Base-by-base conservation (phyloP, 2,113 vertebrate species). In the Probosciger aterrimus region DNA sequence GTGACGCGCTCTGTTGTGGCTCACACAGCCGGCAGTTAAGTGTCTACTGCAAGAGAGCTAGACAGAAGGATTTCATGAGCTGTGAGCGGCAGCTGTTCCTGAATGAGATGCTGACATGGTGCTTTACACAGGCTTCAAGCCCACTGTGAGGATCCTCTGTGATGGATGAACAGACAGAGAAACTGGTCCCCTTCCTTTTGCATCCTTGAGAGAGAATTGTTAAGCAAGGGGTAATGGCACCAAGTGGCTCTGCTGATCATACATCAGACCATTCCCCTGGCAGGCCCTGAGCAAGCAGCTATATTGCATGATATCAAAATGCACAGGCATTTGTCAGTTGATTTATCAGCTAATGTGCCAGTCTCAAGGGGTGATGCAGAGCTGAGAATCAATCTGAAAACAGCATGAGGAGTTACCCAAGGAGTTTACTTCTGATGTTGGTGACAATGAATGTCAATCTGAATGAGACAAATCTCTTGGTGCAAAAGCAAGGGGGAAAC, bases 31-130 rank as follows among this genome's bases (percentile, higher is more conserved):
- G 64, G 92, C 84, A 95, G 92, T 75, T 28, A 88, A 97, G 78
- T 86, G 97, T 95, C 95, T 95, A 71, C 86, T 49, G 67, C 88
- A 96, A 96, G 96, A 77, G 95, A 95, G 75, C 18, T 64, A 96
- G 92, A 91, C 93, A 92, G 95, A 95, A 96, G 90, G 94, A 92
- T 96, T 95, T 95, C 93, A 93, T 92, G 92, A 93, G 93, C 93
- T 97, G 93, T 94, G 85, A 97, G 92, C 14, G 49, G 90, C 96
- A 96, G 96, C 94, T 97, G 93, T 84, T 97, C 92, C 89, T 9
- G 2, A 75, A 89, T 39, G 47, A 96, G 92, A 71, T 79, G 93
- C 87, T 96, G 92, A 96, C 88, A 93, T 0, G 20, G 41, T 89
- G 90, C 67, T 89, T 95, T 90, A 89, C 81, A 82, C 68, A 74